Evolutionary conservation across 2,888 invertebrate genomes (phyloP), one percentile per base, ranked within the genome.

Genomic region (Lasioglossum zephyrum): DNA sequence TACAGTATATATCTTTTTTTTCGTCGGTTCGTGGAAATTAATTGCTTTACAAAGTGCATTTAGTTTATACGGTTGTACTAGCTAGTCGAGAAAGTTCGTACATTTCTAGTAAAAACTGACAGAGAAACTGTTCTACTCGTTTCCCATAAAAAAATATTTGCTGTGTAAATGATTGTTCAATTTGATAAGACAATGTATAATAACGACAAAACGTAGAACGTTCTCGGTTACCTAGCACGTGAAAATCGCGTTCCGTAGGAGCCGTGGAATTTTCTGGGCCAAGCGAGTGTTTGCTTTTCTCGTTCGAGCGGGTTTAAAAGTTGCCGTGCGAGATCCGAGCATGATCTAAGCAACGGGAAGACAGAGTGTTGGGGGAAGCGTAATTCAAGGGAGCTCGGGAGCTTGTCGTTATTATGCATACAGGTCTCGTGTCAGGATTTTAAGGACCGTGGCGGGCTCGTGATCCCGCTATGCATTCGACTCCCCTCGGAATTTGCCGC

Each of bases 361-460:
- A 63, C 63, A 9, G 47, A 73, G 73, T 16, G 49, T 47, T 6
- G 75, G 31, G 31, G 31, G 16, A 69, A 75, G 53, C 44, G 69
- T 73, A 73, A 79, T 81, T 72, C 75, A 57, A n/a, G 57, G 41
- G 80, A 77, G 73, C 78, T 36, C 22, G n/a, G 36, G 57, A 39
- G 11, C 73, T 39, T 31, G 53, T 73, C 26, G 79, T 82, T 82
- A 70, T 57, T 74, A 69, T 44, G 73, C 53, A 44, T 44, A 81
- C 39, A 69, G 49, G 57, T 63, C 77, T 60, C 22, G 66, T 36
- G 73, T 84, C 79, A 53, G 22, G 53, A 79, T 36, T 82, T 73
- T 49, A 49, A 81, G 81, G 41, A 81, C 53, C 60, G 31, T 26
- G 39, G 44, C 57, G 49, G 36, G 26, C 31, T 77, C 47, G 49